These are phyloP conservation scores for Lasioglossum albipes DNA, from an alignment of 1,140 invertebrate genomes.

Conservation along the genomic window DNA sequence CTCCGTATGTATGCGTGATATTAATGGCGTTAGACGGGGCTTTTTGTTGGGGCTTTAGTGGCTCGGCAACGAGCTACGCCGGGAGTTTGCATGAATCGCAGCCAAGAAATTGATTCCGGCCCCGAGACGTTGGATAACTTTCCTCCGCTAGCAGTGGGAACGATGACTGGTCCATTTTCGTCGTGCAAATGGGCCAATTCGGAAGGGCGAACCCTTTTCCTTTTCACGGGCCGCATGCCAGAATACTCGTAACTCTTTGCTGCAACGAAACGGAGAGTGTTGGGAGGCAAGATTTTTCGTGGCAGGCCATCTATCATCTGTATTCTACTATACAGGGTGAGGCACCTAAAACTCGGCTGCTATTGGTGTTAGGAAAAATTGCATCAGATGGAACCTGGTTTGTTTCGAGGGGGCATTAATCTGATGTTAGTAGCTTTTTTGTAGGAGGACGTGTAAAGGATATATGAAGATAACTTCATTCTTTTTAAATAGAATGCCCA, in stretches of 20 bases:
- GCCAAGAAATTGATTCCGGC: constrained; percentile 19
- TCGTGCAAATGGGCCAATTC: neutral
- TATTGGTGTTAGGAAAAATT: too few relatives aligned
- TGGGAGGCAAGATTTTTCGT: too few relatives aligned
- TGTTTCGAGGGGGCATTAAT: too few relatives aligned
- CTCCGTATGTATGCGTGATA: constrained; percentile 14
- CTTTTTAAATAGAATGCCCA: too few relatives aligned
- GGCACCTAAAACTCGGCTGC: too few relatives aligned
- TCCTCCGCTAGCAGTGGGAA: neutral
- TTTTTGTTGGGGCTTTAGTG: constrained; percentile 25
- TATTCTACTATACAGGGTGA: too few relatives aligned
- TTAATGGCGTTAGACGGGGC: constrained; percentile 29
- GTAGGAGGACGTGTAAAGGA: too few relatives aligned
- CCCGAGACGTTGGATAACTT: neutral
- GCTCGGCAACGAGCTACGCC: neutral
- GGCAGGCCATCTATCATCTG: too few relatives aligned
- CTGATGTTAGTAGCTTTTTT: too few relatives aligned
- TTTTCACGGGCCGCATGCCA: neutral
- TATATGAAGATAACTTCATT: too few relatives aligned
- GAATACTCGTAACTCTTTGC: neutral
- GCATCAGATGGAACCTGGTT: too few relatives aligned
- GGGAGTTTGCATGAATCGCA: constrained; percentile 35
- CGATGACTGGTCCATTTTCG: neutral
- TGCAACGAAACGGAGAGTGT: too few relatives aligned
- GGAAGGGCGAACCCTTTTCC: neutral